Conservation (phyloP, 2,797 vertebrate genomes). For the Gastrophryne carolinensis region DNA sequence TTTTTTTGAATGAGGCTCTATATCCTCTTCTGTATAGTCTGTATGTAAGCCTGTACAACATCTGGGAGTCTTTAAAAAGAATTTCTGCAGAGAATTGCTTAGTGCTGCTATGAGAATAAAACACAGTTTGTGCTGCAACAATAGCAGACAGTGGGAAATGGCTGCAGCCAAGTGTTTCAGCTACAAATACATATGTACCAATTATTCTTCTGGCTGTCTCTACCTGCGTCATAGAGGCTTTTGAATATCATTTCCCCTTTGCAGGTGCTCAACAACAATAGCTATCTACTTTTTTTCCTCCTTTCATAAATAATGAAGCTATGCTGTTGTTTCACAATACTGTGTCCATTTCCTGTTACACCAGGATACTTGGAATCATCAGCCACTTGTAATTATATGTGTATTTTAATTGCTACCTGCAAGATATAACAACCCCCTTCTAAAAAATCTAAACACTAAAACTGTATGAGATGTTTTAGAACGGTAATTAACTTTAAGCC, state of each 20-base stretch:
- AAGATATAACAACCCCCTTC: not conserved
- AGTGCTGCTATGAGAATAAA: constrained; percentile 25
- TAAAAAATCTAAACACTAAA: not conserved
- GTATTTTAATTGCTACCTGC: not conserved
- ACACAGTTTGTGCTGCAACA: constrained; percentile 9
- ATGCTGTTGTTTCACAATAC: not conserved
- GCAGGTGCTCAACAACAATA: constrained; percentile 13
- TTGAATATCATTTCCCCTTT: not conserved
- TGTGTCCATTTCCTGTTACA: constrained; percentile 5
- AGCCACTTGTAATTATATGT: not conserved
- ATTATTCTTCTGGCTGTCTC: constrained; percentile 6
- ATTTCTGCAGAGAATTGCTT: constrained; percentile 1
- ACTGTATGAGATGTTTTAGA: too few relatives aligned
- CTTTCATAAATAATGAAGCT: constrained; percentile 3
- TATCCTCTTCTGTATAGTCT: not conserved
- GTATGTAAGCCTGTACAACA: constrained; percentile 6
- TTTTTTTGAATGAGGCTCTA: not conserved
- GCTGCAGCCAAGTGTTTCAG: constrained; percentile 5
- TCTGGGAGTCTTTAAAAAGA: constrained; percentile 30
- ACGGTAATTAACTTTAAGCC: too few relatives aligned
- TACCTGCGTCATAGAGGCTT: constrained; percentile 6
- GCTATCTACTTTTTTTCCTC: not conserved
- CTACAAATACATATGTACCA: constrained; percentile 33
- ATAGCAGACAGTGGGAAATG: not conserved
- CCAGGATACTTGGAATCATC: not conserved